Percentiles rank a stretch among this genome's conserved stretches.
phyloP scores from a whole-genome alignment of 1,140 invertebrate genomes.

The Calliopsis andreniformis region DNA sequence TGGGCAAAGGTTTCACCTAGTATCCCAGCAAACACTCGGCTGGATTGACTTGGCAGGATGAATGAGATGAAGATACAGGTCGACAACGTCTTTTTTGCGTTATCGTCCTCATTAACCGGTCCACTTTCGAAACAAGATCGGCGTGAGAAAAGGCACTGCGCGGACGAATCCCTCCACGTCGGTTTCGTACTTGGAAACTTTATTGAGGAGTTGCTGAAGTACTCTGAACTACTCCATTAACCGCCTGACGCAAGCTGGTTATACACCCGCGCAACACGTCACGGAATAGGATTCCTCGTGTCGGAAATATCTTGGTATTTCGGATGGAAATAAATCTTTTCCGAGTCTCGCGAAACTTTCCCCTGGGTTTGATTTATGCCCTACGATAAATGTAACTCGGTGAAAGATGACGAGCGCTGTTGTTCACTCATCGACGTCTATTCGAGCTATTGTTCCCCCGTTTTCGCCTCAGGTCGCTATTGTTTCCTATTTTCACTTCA shows the following conservation, averaged over 20 bases:
- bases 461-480: not conserved
- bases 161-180: not conserved
- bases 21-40: not conserved
- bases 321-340: conserved; percentile 36
- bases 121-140: conserved; percentile 48
- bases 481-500: too few relatives aligned
- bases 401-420: not conserved
- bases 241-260: not conserved
- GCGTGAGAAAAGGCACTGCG: conserved; percentile 34
- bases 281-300: not conserved
- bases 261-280: not conserved
- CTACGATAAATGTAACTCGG: conserved; percentile 9
- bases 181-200: conserved; percentile 33
- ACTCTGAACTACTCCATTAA: conserved; percentile 40
- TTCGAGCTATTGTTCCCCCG: not conserved
- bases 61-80: conserved; percentile 43
- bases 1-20: conserved; percentile 8
- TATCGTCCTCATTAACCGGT: conserved; percentile 48
- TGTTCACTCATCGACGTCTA: not conserved
- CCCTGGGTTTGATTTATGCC: not conserved
- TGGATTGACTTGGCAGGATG: conserved; percentile 5
- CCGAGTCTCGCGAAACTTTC: conserved; percentile 10
- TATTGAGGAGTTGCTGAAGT: conserved; percentile 32
- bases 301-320: conserved; percentile 30
- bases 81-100: conserved; percentile 29